Conservation (phyloP, 2,797 vertebrate species). For the Rhinella marina region DNA sequence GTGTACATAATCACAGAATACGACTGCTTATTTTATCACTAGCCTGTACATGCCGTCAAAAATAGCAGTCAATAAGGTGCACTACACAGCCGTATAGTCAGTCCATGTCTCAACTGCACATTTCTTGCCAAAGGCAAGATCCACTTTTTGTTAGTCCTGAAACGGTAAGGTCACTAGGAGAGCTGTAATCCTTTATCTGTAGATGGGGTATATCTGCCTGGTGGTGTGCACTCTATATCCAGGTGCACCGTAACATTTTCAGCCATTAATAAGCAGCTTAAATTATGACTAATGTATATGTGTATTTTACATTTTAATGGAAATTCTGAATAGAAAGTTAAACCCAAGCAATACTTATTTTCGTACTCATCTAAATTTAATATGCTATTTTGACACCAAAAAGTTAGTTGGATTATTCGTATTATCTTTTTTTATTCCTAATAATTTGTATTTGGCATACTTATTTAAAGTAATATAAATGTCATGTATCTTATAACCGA, state of each 20-base stretch:
- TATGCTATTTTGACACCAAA: slow-evolving; percentile 3
- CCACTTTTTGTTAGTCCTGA: no score
- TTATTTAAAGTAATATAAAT: neutral
- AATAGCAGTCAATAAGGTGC: neutral
- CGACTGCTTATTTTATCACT: neutral
- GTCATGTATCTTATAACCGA: neutral
- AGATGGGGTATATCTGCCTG: neutral
- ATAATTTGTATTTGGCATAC: neutral
- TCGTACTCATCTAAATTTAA: slow-evolving; percentile 9
- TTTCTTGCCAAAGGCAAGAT: neutral
- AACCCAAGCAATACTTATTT: slow-evolving; percentile 34
- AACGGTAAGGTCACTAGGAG: no score
- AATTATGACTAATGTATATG: slow-evolving; percentile 2
- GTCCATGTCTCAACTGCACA: neutral
- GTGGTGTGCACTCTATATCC: neutral
- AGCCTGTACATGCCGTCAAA: neutral
- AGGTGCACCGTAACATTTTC: neutral
- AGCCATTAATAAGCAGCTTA: slow-evolving; percentile 2
- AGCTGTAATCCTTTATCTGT: neutral
- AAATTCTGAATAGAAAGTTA: slow-evolving; percentile 15
- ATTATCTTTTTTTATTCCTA: neutral
- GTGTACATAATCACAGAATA: neutral
- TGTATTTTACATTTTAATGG: slow-evolving; percentile 6
- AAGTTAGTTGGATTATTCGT: neutral
- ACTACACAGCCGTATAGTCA: neutral